Base-by-base conservation (phyloP, 2,888 invertebrate species). In the Latheticus oryzae region DNA sequence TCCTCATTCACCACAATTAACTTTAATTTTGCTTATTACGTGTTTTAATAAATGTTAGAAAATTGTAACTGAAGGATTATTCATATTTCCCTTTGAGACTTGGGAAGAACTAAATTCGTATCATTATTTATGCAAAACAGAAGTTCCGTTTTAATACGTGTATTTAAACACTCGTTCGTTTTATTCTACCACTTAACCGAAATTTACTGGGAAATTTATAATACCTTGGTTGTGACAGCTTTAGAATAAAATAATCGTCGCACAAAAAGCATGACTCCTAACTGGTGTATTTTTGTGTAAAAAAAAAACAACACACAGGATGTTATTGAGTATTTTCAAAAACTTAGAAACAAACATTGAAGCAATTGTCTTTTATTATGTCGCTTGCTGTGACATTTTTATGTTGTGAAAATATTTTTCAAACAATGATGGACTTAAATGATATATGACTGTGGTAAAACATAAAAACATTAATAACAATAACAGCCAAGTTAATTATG, bases 81-180 rank as follows among this genome's bases (percentile, higher is more conserved):
- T 9, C 28, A 16, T 15, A 42, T 48, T 35, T 26, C 26, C 32
- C 19, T 48, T 24, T 28, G 42, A 17, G 47, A 54, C 9, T 37
- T 38, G n/a, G 45, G 38, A 47, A 37, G 23, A 52, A 32, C 28
- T 58, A 40, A 52, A 52, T 52, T 52, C 30, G 26, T 37, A 28
- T 42, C 35, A 51, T 51, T 52, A 58, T 37, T 52, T 45, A 58
- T 30, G 37, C 32, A 45, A 35, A 45, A 42, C 35, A 42, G 28
- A 50, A 50, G n/a, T 50, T 28, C 16, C 28, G 13, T 12, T 26
- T 26, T 50, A 50, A 38, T 38, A 26, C 37, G 5, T 38, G 26
- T 17, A 28, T 35, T 48, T 28, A 50, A 26, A 37, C 28, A 43
- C 12, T 26, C 15, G 16, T 23, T 42, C 19, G 35, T 35, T 35